Evolutionary conservation across 1,140 invertebrate species (phyloP), one percentile per base, ranked within the genome.

Genomic region (Drosophila ironensis): DNA sequence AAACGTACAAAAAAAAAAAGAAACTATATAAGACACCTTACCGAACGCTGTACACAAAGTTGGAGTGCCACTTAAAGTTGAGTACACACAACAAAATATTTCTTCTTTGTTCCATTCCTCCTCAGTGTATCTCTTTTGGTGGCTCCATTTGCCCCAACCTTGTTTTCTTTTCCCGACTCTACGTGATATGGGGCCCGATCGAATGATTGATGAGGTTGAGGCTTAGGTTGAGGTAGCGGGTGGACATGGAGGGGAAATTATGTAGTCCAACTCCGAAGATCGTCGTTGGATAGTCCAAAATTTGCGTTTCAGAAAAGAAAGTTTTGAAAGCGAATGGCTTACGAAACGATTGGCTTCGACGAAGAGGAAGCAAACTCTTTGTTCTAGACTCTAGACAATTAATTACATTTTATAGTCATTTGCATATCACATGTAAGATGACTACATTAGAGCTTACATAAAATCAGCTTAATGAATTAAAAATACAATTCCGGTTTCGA

Each of bases 61-160:
- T 48, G 37, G 57, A 81, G 48, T 70, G 71, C 45, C 72, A 59
- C 75, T 75, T 71, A 48, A 59, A 37, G 54, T 47, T 42, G 47
- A 71, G 69, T 63, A 56, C 72, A 77, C 66, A 77, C 42, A 63
- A 63, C 60, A 38, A 63, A 63, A 63, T 63, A 63, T 24, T 63
- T 47, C 60, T 61, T 27, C 14, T 22, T 63, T 63, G 57, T 63
- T 53, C 48, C 22, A 44, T 20, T 27, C 6, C 12, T 38, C 22
- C 4, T 11, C 47, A 8, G 11, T 2, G 41, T 40, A 6, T 20
- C n/a, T n/a, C n/a, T n/a, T n/a, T n/a, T n/a, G n/a, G n/a, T n/a
- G n/a, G n/a, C n/a, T n/a, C n/a, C n/a, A 22, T 56, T 14, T 20
- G 14, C 9, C 35, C 35, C 33, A 11, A 14, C 14, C 16, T 41